phyloP scores from a whole-genome alignment of 1,140 invertebrate genomes.

The Meteorus sp. region DNA sequence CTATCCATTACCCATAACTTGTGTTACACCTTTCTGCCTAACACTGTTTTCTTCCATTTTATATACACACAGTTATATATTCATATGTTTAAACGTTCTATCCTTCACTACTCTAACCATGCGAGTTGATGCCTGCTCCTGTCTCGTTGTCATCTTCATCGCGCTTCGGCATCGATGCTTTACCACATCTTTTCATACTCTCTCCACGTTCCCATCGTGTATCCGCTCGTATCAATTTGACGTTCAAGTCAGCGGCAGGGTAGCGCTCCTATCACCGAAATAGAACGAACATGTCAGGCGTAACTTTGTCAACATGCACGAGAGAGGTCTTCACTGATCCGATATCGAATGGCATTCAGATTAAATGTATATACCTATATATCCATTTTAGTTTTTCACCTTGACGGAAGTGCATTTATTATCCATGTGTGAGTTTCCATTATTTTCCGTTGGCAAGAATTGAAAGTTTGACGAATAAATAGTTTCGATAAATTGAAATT shows the following conservation, averaged over 20 bases:
- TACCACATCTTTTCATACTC: slow-evolving; percentile 13
- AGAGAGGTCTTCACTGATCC: background rate
- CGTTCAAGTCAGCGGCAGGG: slow-evolving; percentile 26
- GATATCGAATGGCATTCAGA: slow-evolving; percentile 19
- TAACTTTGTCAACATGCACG: slow-evolving; percentile 21
- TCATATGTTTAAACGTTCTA: too few species aligned
- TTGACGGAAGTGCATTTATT: slow-evolving; percentile 2
- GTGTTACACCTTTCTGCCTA: background rate
- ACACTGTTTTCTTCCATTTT: background rate
- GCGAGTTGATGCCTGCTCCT: slow-evolving; percentile 11
- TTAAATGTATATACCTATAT: too few species aligned
- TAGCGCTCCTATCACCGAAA: slow-evolving; percentile 24
- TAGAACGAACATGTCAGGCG: slow-evolving; percentile 25
- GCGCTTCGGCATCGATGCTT: too few species aligned
- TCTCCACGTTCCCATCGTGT: too few species aligned
- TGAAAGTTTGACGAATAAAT: too few species aligned
- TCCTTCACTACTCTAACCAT: background rate
- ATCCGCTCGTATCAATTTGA: slow-evolving; percentile 32
- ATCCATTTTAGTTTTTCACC: too few species aligned
- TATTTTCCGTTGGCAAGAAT: too few species aligned
- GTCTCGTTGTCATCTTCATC: background rate
- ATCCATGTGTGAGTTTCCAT: too few species aligned
- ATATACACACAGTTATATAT: background rate
- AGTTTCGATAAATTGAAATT: too few species aligned
- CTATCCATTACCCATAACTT: slow-evolving; percentile 3